Evolutionary conservation across 2,797 vertebrate genomes (phyloP), one percentile per base, ranked within the genome.

Genomic region (Rhodeus uyekii): DNA sequence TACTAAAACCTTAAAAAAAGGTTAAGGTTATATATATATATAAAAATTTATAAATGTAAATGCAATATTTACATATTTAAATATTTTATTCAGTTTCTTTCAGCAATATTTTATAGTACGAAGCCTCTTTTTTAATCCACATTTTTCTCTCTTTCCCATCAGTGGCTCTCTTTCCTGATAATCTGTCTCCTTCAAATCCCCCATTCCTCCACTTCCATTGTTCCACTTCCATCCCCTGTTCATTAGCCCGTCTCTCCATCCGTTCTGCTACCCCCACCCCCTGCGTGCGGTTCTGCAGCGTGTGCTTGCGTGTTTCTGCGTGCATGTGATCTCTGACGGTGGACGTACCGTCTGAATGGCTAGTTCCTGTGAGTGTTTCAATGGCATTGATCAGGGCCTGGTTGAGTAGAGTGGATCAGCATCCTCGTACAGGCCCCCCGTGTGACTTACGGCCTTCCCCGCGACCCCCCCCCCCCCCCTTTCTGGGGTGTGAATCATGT

Each of bases 341-440:
- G 78, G 82, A 87, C 83, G 84, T 75, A 24, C 61, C 76, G 2
- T 34, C 75, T 84, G 85, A 85, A 80, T 81, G 48, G 76, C 34
- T 64, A 83, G 79, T 76, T 83, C 77, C 85, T 75, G 46, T 85
- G 83, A 68, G 78, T 79, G 76, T 74, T 85, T 86, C 76, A 8
- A 86, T 88, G 60, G 71, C 77, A 87, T 87, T 73, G 78, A 86
- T 85, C 73, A 65, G 53, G 16, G 78, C 61, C 58, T 73, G 63
- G 76, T 82, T 69, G 75, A 84, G 82, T 72, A 60, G 80, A 86
- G 79, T 55, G 34, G 50, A 80, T 67, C 24, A 53, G 73, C 34
- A 14, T 14, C 72, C 53, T 64, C 58, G 42, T 61, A 64, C 60
- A 68, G 63, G 72, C 82, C 61, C 55, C 58, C 74, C 14, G 46